phyloP scores from a whole-genome alignment of 2,797 vertebrate genomes.

The Cuniculus paca region DNA sequence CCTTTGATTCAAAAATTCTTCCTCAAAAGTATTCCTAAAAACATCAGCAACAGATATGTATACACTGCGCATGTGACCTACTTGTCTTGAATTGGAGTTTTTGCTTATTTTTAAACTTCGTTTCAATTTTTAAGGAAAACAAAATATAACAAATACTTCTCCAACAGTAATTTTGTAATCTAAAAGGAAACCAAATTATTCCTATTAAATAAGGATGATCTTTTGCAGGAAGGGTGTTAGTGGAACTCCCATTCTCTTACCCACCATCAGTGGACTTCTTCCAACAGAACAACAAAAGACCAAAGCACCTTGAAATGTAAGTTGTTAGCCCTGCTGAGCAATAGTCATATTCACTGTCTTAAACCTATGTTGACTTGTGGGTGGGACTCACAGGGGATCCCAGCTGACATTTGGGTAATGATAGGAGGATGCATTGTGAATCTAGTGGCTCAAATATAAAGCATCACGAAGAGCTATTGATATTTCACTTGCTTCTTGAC shows the following conservation, averaged over 20 bases:
- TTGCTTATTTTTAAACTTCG: not conserved
- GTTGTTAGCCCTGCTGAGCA: not conserved
- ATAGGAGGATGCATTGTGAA: not conserved
- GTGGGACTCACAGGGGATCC: not conserved
- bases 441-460: not conserved
- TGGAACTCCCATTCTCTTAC: not conserved
- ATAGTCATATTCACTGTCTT: not conserved
- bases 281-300: not conserved
- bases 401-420: not conserved
- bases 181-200: slow-evolving; percentile 9
- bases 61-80: not conserved
- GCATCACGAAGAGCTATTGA: not conserved
- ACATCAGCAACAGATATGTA: not conserved
- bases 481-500: slow-evolving; percentile 3
- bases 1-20: not conserved
- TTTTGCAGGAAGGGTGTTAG: not conserved
- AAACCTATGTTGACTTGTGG: not conserved
- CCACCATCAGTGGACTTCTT: not conserved
- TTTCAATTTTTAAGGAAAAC: slow-evolving; percentile 6
- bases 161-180: not conserved
- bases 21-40: not conserved
- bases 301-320: not conserved
- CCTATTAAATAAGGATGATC: not conserved
- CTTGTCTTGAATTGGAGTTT: not conserved
- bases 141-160: not conserved